phyloP scores from a whole-genome alignment of 2,113 vertebrate species.

The Pseudonaja textilis region DNA sequence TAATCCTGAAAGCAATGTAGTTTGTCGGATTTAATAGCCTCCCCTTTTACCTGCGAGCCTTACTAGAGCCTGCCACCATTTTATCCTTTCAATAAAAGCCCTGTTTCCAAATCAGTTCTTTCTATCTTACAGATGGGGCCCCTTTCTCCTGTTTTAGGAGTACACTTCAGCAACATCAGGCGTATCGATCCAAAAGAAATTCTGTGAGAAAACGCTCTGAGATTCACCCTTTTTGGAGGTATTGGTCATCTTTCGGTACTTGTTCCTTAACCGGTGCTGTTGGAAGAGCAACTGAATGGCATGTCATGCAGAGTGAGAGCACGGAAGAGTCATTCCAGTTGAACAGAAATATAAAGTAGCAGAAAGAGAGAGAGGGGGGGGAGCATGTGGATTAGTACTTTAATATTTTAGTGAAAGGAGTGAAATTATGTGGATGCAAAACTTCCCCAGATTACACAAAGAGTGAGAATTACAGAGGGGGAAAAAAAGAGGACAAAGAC shows the following conservation, averaged over 20 bases:
- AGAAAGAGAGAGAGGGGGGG: background rate
- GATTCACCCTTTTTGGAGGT: background rate
- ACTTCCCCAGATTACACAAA: slow-evolving; percentile 43
- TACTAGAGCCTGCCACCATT: background rate
- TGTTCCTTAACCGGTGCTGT: background rate
- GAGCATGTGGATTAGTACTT: slow-evolving; percentile 49
- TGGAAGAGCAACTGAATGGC: background rate
- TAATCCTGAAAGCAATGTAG: background rate
- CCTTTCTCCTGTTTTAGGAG: background rate
- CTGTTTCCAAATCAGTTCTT: background rate
- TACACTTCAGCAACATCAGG: background rate
- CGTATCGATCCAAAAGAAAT: background rate
- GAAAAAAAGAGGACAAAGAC: slow-evolving; percentile 74
- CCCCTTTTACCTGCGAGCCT: background rate
- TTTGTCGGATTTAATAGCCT: background rate
- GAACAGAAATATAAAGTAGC: slow-evolving; percentile 32
- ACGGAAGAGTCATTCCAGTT: slow-evolving; percentile 9
- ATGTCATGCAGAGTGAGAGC: slow-evolving; percentile 32
- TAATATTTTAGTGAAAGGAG: slow-evolving; percentile 42
- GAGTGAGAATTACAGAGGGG: slow-evolving; percentile 69
- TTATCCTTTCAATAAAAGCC: background rate
- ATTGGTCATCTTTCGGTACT: background rate
- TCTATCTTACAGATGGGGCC: background rate
- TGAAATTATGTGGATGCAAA: background rate
- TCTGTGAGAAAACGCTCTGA: too few species aligned